Evolutionary conservation across 2,113 vertebrate species (phyloP), one percentile per base, ranked within the genome.

Genomic region (Vidua chalybeata): DNA sequence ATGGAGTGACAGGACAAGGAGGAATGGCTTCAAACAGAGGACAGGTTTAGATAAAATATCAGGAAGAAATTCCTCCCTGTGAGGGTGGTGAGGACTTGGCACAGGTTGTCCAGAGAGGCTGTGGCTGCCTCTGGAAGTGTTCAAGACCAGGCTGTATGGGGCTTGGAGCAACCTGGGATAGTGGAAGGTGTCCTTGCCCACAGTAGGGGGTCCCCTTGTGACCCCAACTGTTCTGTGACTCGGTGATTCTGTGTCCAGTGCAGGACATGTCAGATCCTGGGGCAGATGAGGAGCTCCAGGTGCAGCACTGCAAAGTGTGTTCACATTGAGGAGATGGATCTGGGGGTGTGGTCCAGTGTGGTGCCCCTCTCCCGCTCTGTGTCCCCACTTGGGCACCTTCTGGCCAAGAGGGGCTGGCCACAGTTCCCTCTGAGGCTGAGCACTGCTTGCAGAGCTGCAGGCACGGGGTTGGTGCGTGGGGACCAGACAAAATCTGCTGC

Each of bases 391-490:
- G 1, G 4, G 39, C 30, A 8, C 5, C 33, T 28, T 14, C 49
- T 84, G 68, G 59, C 39, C 56, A 9, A 3, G 5, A 54, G 61
- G 54, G 26, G 4, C 58, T 13, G 72, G 23, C 56, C 7, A 0
- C 0, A 3, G 35, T 6, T 35, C 13, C 10, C 0, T 1, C 30
- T 20, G 26, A 31, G 18, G 24, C 76, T 58, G 66, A 33, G 43
- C 0, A 0, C 51, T 52, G 54, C 30, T 6, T 2, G 33, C 0
- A 0, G 69, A 52, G 48, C 71, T 1, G 1, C 0, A 1, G 75
- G 33, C 30, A 11, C 1, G 2, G 59, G 8, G 7, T 2, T 27
- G 43, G 58, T 9, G 8, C 6, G 0, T 3, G 5, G 27, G 30
- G 17, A 13, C 1, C 1, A 54, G 27, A 24, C 46, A n/a, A 2